A percentile compares a stretch with the other conserved stretches of the same genome.
Evolutionary conservation across 2,113 vertebrate genomes (phyloP).

Genomic region (Corythoichthys intestinalis): DNA sequence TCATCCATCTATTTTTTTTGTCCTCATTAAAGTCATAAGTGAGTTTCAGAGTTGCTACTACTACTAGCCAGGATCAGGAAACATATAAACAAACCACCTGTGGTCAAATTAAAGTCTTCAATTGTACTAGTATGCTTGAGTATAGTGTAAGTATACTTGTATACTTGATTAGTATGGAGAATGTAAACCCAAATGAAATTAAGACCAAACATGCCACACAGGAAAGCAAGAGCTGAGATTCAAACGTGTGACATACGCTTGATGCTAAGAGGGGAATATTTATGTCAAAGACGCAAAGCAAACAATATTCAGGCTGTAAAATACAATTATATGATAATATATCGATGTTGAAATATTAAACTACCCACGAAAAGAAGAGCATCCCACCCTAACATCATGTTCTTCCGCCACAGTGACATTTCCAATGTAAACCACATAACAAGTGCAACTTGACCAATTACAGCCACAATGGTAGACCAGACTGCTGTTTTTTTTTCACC

Average conservation of each 20-base stretch:
- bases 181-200: background rate
- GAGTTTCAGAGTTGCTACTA: background rate
- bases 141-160: too few relatives aligned
- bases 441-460: slow-evolving; percentile 69
- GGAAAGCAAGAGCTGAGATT: background rate
- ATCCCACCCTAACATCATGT: slow-evolving; percentile 37
- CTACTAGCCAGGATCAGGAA: background rate
- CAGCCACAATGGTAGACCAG: slow-evolving; percentile 57
- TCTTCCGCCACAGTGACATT: slow-evolving; percentile 63
- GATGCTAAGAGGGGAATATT: slow-evolving; percentile 1
- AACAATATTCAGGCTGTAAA: slow-evolving; percentile 1
- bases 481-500: slow-evolving; percentile 50
- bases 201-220: background rate
- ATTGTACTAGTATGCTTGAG: too few relatives aligned
- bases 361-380: slow-evolving; percentile 31
- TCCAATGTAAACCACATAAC: slow-evolving; percentile 64
- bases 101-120: too few relatives aligned
- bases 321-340: slow-evolving; percentile 22
- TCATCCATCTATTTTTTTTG: background rate
- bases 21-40: background rate
- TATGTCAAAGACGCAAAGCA: slow-evolving; percentile 4
- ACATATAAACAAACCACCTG: background rate
- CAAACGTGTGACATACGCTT: background rate
- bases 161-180: too few relatives aligned
- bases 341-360: slow-evolving; percentile 22